Evolutionary conservation across 1,140 invertebrate genomes (phyloP), one percentile per base, ranked within the genome.

Genomic region (Camponotus floridanus): DNA sequence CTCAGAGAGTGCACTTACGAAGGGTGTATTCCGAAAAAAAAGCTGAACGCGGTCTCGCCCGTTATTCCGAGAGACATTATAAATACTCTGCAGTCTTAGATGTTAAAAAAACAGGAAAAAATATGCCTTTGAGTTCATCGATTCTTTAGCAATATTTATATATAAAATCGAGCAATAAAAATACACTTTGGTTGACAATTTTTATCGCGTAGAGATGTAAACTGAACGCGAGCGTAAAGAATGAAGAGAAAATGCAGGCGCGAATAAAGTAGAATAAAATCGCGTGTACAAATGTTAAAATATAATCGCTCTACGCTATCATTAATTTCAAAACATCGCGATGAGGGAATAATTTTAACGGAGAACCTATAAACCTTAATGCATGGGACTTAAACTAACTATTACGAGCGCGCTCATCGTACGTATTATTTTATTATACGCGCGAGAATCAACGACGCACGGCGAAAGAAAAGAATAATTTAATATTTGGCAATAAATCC

Each of bases 401-500:
- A 71, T 45, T 36, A 48, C 15, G 31, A 26, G 31, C 5, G 36
- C 42, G 21, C 42, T 9, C 8, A 1, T 8, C 42, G 42, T 2
- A 9, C 15, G 15, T 39, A 68, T 74, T 70, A 59, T 65, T 78
- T 85, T 57, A 51, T 51, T 18, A 51, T 51, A 59, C 33, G 26
- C 26, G 18, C 51, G 39, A 11, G 31, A 64, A 39, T 85, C 73
- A 76, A 78, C 33, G 26, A 31, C 55, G 13, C n/a, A 8, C 33
- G 31, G 74, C 33, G 62, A 42, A 86, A 81, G 59, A 68, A 42
- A 86, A 81, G 59, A 68, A 86, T 80, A 87, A 90, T 83, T 85
- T 85, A 87, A 88, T 87, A 85, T 79, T 76, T 67, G 65, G 85
- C 57, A 86, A 89, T n/a, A 88, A 87, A 90, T 88, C 61, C 84